Percentiles rank a stretch among this genome's conserved stretches.
phyloP scores from a whole-genome alignment of 2,113 vertebrate species.

The Puffinus mauretanicus region DNA sequence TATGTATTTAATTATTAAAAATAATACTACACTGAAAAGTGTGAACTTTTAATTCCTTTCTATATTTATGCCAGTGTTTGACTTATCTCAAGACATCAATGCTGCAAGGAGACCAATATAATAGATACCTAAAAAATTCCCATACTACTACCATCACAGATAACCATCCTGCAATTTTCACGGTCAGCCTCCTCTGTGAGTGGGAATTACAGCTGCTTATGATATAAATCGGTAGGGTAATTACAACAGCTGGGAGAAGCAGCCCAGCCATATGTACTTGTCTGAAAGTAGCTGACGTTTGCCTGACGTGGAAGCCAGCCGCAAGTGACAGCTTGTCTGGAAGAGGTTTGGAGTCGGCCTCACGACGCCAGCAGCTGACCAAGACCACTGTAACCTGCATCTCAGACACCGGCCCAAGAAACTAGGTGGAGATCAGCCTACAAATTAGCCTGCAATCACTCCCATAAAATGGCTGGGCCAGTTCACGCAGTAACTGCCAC shows the following conservation, averaged over 20 bases:
- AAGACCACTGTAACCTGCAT: fast-evolving
- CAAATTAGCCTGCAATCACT: fast-evolving
- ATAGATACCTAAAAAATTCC: not conserved
- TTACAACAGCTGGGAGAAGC: not conserved
- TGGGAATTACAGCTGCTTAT: not conserved
- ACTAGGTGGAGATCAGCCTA: fast-evolving
- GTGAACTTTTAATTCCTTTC: not conserved
- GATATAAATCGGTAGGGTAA: not conserved
- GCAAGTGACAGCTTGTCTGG: not conserved
- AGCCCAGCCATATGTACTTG: fast-evolving
- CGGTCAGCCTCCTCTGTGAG: not conserved
- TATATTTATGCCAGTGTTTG: not conserved
- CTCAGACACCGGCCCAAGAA: fast-evolving
- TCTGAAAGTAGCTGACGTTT: not conserved
- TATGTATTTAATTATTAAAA: not conserved
- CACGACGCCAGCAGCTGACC: fast-evolving
- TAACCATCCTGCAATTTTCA: not conserved
- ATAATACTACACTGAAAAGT: not conserved
- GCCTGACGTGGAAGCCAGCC: fast-evolving
- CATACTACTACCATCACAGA: not conserved
- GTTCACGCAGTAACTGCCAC: fast-evolving
- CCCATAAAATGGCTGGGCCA: fast-evolving
- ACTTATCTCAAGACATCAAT: not conserved
- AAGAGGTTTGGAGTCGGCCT: not conserved
- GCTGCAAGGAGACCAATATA: not conserved